These are phyloP conservation scores for Chrysotoxum bicinctum DNA, from an alignment of 2,888 invertebrate species.

Conservation along the genomic window DNA sequence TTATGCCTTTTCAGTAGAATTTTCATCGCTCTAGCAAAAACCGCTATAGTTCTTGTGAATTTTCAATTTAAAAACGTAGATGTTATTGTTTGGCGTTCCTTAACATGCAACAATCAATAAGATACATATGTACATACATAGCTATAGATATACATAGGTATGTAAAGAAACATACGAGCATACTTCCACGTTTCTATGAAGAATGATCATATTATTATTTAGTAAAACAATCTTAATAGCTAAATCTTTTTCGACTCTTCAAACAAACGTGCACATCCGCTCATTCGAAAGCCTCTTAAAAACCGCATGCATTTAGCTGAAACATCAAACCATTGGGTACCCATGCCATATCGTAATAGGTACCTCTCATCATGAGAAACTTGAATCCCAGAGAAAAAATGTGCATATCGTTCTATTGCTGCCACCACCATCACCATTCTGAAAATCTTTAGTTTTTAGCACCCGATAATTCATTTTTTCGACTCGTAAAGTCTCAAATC, in stretches of 20 bases:
- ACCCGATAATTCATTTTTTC: slow-evolving; percentile 68
- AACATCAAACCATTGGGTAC: slow-evolving; percentile 55
- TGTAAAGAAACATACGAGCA: not conserved
- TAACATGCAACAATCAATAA: too few species aligned
- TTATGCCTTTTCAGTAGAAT: too few species aligned
- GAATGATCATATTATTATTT: slow-evolving; percentile 18
- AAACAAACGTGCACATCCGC: slow-evolving; percentile 45
- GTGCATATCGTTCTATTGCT: slow-evolving; percentile 55
- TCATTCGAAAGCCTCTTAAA: slow-evolving; percentile 27
- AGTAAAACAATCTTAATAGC: slow-evolving; percentile 30
- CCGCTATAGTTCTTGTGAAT: too few species aligned
- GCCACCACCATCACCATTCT: slow-evolving; percentile 14
- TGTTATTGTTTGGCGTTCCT: too few species aligned
- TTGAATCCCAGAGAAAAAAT: slow-evolving; percentile 51
- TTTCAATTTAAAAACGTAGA: too few species aligned
- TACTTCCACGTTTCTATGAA: slow-evolving; percentile 19
- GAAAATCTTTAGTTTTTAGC: slow-evolving; percentile 67
- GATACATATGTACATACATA: too few species aligned
- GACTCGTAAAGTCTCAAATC: slow-evolving; percentile 55
- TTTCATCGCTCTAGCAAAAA: too few species aligned
- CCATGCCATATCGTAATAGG: slow-evolving; percentile 3
- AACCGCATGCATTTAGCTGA: slow-evolving; percentile 59
- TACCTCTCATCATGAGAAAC: slow-evolving; percentile 45
- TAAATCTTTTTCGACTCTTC: slow-evolving; percentile 18
- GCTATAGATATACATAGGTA: too few species aligned